These are phyloP conservation scores for Bombus soroeensis DNA, from an alignment of 1,140 invertebrate species.

Conservation along the genomic window DNA sequence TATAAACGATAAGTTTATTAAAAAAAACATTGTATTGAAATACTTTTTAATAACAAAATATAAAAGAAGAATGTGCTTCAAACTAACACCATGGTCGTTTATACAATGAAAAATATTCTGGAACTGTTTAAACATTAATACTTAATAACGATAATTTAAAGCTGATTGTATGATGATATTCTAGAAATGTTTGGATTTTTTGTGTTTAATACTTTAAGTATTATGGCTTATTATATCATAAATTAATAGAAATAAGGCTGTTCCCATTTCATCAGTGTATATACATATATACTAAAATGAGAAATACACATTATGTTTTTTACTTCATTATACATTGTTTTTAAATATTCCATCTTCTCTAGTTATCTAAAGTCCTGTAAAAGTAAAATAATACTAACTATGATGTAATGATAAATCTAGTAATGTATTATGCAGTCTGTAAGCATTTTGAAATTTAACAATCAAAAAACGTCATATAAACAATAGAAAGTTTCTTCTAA, in stretches of 20 bases:
- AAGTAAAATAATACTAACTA: neutral
- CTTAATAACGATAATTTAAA: slow-evolving; percentile 34
- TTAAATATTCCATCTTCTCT: neutral
- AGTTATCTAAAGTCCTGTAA: neutral
- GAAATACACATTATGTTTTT: slow-evolving; percentile 69
- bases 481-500: neutral
- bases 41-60: neutral
- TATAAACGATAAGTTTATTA: neutral
- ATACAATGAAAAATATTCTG: neutral
- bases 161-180: slow-evolving; percentile 27
- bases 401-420: neutral
- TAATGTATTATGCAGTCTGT: neutral
- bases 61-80: neutral
- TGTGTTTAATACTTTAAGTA: slow-evolving; percentile 57
- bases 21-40: neutral
- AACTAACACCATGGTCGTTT: neutral
- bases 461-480: neutral
- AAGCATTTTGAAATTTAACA: neutral
- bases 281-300: slow-evolving; percentile 65
- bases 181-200: slow-evolving; percentile 41
- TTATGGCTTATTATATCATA: slow-evolving; percentile 55
- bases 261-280: slow-evolving; percentile 64
- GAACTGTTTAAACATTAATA: slow-evolving; percentile 19
- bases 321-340: slow-evolving; percentile 55
- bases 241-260: slow-evolving; percentile 57